phyloP scores from a whole-genome alignment of 2,113 vertebrate genomes.

The Urocynchramus pylzowi region DNA sequence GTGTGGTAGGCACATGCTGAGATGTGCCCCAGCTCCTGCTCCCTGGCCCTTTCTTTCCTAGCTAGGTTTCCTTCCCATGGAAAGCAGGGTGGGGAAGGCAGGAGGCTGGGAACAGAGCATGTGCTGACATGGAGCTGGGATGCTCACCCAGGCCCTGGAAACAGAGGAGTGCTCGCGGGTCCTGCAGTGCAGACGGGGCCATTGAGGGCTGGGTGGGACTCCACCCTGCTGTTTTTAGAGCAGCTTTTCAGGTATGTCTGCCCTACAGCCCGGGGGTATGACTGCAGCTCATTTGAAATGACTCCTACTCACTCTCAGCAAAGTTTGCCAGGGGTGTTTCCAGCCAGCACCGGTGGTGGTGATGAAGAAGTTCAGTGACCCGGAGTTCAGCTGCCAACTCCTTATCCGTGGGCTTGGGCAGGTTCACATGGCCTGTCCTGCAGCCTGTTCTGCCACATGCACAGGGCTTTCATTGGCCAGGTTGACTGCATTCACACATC shows the following conservation, averaged over 20 bases:
- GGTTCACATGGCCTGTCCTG: not conserved
- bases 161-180: not conserved
- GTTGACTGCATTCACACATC: not conserved
- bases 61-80: not conserved
- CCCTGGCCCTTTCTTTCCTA: not conserved
- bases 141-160: not conserved
- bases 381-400: not conserved
- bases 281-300: not conserved
- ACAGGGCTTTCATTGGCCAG: not conserved
- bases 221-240: not conserved
- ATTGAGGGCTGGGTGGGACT: not conserved
- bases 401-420: not conserved
- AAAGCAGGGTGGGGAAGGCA: not conserved
- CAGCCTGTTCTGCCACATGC: not conserved
- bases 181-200: not conserved
- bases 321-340: not conserved
- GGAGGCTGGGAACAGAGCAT: not conserved
- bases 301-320: slow-evolving; percentile 19
- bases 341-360: not conserved
- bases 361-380: not conserved
- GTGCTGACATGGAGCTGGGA: not conserved
- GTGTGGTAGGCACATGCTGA: not conserved
- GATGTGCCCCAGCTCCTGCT: not conserved
- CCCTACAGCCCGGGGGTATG: slow-evolving; percentile 6
- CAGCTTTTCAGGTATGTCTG: slow-evolving; percentile 41